These are phyloP conservation scores for Peromyscus eremicus DNA, from an alignment of 2,797 vertebrate species.

Conservation along the genomic window DNA sequence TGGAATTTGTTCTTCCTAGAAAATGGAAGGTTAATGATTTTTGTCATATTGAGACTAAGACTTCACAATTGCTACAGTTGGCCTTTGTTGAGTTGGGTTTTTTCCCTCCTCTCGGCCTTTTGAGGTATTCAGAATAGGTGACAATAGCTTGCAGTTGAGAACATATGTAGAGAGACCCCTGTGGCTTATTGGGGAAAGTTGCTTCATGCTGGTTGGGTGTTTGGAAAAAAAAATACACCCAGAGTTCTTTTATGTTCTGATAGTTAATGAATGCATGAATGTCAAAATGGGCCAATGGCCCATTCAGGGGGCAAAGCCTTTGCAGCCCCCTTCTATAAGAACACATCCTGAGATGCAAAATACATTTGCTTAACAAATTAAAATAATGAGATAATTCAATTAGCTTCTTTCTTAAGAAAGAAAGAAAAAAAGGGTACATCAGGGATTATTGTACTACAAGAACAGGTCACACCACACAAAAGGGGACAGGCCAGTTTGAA, in stretches of 20 bases:
- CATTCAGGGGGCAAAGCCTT: conserved; percentile 97
- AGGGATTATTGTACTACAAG: conserved; percentile 97
- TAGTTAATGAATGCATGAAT: conserved; percentile 99
- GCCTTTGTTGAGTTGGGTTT: conserved; percentile 91
- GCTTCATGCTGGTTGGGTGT: conserved; percentile 94
- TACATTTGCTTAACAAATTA: conserved; percentile 99
- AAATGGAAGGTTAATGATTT: conserved; percentile 93
- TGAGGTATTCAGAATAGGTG: conserved; percentile 97
- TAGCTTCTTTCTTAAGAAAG: conserved; percentile 91
- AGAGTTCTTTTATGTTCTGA: conserved; percentile 95
- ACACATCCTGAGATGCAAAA: conserved; percentile 97
- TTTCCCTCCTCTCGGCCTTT: conserved; percentile 93
- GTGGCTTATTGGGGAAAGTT: conserved; percentile 95
- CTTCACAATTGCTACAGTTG: conserved; percentile 98
- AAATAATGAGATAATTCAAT: conserved; percentile 99
- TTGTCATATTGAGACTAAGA: conserved; percentile 98
- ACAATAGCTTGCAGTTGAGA: conserved; percentile 99
- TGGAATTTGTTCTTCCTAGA: conserved; percentile 89
- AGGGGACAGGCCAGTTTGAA: conserved; percentile 94
- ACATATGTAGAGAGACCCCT: conserved; percentile 99
- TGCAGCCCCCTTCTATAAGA: conserved; percentile 96
- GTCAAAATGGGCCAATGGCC: conserved; percentile 97
- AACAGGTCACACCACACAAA: conserved; percentile 94
- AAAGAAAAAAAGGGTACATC: conserved; percentile 92
- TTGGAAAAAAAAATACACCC: conserved; percentile 96